Base-by-base conservation (phyloP, 2,797 vertebrate species). In the Manis pentadactyla region DNA sequence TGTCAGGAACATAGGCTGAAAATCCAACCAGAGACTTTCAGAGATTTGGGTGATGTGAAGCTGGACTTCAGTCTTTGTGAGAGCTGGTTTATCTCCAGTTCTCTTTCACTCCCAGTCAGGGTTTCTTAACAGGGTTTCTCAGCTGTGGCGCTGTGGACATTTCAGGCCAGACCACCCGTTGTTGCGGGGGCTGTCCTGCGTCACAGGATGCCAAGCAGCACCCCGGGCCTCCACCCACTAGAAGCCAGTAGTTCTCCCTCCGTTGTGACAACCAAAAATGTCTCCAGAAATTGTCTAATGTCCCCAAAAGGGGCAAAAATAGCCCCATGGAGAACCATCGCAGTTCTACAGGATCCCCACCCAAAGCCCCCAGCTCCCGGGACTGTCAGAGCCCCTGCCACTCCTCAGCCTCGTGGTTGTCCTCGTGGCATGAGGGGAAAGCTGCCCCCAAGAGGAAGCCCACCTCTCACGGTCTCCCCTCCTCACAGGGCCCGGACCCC, bases 21-120 rank as follows among this genome's bases (percentile, higher is more conserved):
- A 78, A 87, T n/a, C 18, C 69, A 94, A 86, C 46, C 27, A n/a
- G 31, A 93, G 75, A 21, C 27, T 71, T 55, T 86, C 21, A 37
- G 79, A 82, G 55, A 78, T 55, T 71, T 25, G 27, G 34, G 51
- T n/a, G 21, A 73, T 42, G 64, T 42, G 49, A 84, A 89, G 31
- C 74, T 23, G 27, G 29, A 11, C 74, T 86, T 78, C 19, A 8
- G 49, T 73, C 53, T 73, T 37, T 68, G 21, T 15, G 59, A 90
- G 17, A 42, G 53, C 27, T 75, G 25, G 21, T 77, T 71, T 88
- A 71, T 73, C 86, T 86, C 93, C 5, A 31, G 25, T 27, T 39
- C 23, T 88, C 78, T 14, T 21, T 81, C 15, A 13, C 19, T 63
- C 51, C 14, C 4, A 42, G 27, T 21, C 57, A 39, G 12, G 34